Evolutionary conservation across 2,113 vertebrate species (phyloP).

Genomic region (Sakesphorus luctuosus): DNA sequence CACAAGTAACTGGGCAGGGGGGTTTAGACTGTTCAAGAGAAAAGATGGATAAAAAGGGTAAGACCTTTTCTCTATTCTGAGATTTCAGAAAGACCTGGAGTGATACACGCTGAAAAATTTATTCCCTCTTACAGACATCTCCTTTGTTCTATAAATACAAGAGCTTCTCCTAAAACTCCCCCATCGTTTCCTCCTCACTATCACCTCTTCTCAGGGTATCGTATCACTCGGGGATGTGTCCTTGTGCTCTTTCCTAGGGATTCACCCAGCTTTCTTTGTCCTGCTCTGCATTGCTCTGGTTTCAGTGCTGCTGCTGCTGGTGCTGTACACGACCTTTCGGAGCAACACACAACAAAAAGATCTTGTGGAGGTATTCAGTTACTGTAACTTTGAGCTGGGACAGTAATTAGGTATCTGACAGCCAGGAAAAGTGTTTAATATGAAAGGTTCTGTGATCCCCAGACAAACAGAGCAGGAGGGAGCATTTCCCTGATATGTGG

Average conservation of each 20-base stretch:
- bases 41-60: background rate
- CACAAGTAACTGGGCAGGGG: fast-evolving
- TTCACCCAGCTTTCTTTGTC: constrained; percentile 79
- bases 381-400: background rate
- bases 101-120: background rate
- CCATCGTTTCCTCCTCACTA: background rate
- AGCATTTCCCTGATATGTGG: background rate
- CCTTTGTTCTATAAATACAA: background rate
- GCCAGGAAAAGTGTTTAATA: background rate
- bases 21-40: background rate
- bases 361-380: constrained; percentile 75
- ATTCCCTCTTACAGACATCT: background rate
- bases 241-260: constrained; percentile 62
- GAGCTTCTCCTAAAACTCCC: background rate
- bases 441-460: background rate
- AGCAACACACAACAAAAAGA: constrained; percentile 69
- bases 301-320: constrained; percentile 76
- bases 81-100: background rate
- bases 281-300: constrained; percentile 80
- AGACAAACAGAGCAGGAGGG: fast-evolving
- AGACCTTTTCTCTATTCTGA: background rate
- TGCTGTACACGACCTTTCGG: constrained; percentile 78
- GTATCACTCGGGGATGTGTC: background rate
- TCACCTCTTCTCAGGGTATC: background rate
- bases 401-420: background rate